A percentile compares a stretch with the other conserved stretches of the same genome.
Evolutionary conservation across 2,797 vertebrate genomes (phyloP).

Genomic region (Pyrocephalus nanus): DNA sequence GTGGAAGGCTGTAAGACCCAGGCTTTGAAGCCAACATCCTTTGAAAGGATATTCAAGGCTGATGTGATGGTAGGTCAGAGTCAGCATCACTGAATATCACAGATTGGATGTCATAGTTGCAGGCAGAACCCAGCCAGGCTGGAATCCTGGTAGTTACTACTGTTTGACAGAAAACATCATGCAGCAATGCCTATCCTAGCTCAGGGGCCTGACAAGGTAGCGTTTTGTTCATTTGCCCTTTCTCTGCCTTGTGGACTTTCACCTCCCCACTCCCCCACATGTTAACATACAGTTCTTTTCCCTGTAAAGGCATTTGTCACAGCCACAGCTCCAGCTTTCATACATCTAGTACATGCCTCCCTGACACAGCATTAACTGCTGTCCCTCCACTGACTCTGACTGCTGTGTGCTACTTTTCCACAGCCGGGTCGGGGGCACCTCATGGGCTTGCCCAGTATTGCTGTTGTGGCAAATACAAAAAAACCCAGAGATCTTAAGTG

Average conservation of each 20-base stretch:
- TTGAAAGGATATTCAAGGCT: not conserved
- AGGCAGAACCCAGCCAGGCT: not conserved
- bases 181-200: not conserved
- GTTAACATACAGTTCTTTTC: not conserved
- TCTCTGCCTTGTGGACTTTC: not conserved
- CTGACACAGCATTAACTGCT: not conserved
- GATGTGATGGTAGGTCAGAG: not conserved
- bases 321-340: not conserved
- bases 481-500: not conserved
- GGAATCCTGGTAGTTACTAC: not conserved
- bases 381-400: rapidly evolving
- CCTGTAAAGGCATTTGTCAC: not conserved
- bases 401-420: not conserved
- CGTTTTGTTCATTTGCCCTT: not conserved
- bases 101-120: not conserved
- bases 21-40: not conserved
- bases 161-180: not conserved
- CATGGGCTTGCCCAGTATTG: not conserved
- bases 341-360: not conserved
- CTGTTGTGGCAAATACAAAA: not conserved
- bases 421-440: not conserved
- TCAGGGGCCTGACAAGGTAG: not conserved
- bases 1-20: not conserved
- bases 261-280: not conserved
- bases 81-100: not conserved